A percentile compares a stretch with the other conserved stretches of the same genome.
Evolutionary conservation across 2,113 vertebrate species (phyloP).

Genomic region (Hippocampus abdominalis): DNA sequence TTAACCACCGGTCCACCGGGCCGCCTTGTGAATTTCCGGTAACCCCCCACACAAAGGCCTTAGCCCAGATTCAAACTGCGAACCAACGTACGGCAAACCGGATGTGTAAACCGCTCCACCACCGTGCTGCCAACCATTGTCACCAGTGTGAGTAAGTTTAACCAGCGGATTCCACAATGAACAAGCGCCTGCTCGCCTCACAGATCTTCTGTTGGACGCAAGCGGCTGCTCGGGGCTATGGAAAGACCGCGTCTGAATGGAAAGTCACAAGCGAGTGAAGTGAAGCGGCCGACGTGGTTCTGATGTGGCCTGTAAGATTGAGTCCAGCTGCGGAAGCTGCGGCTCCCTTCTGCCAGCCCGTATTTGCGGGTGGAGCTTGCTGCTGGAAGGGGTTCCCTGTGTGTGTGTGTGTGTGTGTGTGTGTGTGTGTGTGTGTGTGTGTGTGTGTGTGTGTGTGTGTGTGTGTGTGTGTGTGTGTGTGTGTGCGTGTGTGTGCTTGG

Average conservation of each 20-base stretch:
- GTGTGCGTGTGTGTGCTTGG: conserved; percentile 23
- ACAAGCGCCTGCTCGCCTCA: neutral
- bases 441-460: conserved; percentile 5
- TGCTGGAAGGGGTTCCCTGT: conserved; percentile 57
- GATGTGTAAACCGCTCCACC: neutral
- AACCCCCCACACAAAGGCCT: neutral
- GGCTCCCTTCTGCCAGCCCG: conserved; percentile 17
- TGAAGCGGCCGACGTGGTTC: conserved; percentile 22
- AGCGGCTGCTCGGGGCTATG: conserved; percentile 28
- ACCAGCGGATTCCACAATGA: neutral
- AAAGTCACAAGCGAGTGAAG: conserved; percentile 2
- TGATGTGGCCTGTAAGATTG: conserved; percentile 65
- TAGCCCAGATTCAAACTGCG: neutral
- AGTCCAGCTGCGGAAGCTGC: conserved; percentile 52
- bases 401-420: conserved; percentile 29
- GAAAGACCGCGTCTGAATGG: conserved; percentile 39
- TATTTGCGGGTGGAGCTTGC: neutral
- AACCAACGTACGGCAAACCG: neutral
- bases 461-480: neutral
- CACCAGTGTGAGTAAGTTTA: neutral
- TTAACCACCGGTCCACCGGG: too few relatives aligned
- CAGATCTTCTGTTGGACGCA: neutral
- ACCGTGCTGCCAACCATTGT: neutral
- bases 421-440: neutral
- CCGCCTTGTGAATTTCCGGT: too few relatives aligned